A percentile compares a stretch with the other conserved stretches of the same genome.
phyloP scores from a whole-genome alignment of 2,888 invertebrate genomes.

The Dorcus parallelipipedus region DNA sequence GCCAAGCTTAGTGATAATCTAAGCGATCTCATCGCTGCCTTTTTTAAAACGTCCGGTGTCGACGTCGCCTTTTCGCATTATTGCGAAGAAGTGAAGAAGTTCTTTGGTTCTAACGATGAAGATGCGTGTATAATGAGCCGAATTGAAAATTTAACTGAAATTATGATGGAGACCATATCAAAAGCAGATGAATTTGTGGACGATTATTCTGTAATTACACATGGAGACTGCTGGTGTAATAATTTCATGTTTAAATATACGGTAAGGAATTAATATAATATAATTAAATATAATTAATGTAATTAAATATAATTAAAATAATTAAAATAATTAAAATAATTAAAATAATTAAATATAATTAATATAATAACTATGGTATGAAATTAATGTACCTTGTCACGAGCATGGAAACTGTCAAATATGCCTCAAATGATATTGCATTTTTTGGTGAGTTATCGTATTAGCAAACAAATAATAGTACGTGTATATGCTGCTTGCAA shows the following conservation, averaged over 20 bases:
- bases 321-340: no score
- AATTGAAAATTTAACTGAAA: background rate
- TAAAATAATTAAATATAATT: no score
- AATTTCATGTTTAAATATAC: conserved; percentile 21
- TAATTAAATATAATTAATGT: no score
- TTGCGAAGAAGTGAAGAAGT: background rate
- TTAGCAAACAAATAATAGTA: no score
- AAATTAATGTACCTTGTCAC: no score
- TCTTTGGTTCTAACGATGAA: background rate
- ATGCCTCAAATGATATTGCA: no score
- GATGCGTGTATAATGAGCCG: background rate
- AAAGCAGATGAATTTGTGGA: conserved; percentile 1
- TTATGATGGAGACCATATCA: background rate
- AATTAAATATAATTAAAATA: no score
- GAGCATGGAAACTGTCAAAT: no score
- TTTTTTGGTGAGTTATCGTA: no score
- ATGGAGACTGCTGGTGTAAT: conserved; percentile 21
- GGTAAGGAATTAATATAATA: background rate
- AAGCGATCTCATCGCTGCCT: background rate
- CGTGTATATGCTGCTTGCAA: no score
- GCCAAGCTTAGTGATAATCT: conserved; percentile 11
- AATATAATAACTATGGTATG: no score
- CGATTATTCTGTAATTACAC: conserved; percentile 5
- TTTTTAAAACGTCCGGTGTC: background rate
- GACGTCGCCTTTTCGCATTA: background rate